Conservation (phyloP, 2,797 vertebrate genomes). For the Sparus aurata region DNA sequence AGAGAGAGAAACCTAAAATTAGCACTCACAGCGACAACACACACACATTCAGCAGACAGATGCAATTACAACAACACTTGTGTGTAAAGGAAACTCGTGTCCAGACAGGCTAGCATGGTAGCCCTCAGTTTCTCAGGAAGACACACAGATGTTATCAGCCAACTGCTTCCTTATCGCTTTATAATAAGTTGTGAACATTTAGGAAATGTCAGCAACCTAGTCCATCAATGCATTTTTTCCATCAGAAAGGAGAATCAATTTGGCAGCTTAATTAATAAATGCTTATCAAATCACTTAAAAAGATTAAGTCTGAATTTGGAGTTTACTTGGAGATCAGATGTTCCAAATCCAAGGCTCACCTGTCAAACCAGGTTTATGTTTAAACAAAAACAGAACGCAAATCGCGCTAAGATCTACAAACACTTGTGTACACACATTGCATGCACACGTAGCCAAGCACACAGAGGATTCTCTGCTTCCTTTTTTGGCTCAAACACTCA, state of each 20-base stretch:
- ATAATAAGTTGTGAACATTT: slow-evolving; percentile 12
- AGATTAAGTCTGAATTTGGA: slow-evolving; percentile 50
- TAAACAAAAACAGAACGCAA: slow-evolving; percentile 77
- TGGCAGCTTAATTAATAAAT: slow-evolving; percentile 10
- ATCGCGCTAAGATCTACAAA: slow-evolving; percentile 55
- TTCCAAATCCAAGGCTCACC: slow-evolving; percentile 61
- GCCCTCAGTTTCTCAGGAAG: slow-evolving; percentile 6
- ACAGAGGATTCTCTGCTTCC: slow-evolving; percentile 18
- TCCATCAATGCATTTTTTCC: background rate
- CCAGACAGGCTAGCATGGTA: slow-evolving; percentile 7
- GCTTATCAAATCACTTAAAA: slow-evolving; percentile 14
- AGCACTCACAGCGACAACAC: slow-evolving; percentile 20
- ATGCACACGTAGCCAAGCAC: slow-evolving; percentile 30
- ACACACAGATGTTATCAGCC: background rate
- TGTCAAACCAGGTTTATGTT: slow-evolving; percentile 78
- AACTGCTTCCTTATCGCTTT: background rate
- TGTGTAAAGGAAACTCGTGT: slow-evolving; percentile 22
- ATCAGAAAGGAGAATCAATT: background rate
- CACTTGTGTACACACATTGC: slow-evolving; percentile 33
- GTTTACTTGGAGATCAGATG: slow-evolving; percentile 63
- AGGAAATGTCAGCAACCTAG: slow-evolving; percentile 2
- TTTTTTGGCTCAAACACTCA: slow-evolving; percentile 1
- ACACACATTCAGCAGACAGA: background rate
- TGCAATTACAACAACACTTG: slow-evolving; percentile 18
- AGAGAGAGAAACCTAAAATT: slow-evolving; percentile 48